Percentiles rank a stretch among this genome's conserved stretches.
Conservation (phyloP, 2,797 vertebrate species). For the Enteromius paludinosus region DNA sequence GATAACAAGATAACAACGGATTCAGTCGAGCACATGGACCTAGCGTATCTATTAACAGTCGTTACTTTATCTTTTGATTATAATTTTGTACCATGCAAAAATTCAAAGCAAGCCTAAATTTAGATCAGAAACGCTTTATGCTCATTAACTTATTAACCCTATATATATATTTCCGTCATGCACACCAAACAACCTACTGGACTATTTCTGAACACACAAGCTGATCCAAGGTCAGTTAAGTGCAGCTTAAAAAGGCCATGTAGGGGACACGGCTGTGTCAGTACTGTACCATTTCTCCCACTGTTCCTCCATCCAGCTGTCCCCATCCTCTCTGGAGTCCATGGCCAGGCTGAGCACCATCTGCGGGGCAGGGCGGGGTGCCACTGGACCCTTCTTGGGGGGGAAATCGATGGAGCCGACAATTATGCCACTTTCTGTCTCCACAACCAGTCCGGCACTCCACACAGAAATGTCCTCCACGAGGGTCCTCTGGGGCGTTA, state of each 20-base stretch:
- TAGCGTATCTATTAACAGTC: neutral
- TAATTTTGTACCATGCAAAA: neutral
- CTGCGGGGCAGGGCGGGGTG: slow-evolving; percentile 54
- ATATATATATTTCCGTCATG: neutral
- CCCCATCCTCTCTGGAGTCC: slow-evolving; percentile 64
- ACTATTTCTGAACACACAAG: neutral
- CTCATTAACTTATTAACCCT: neutral
- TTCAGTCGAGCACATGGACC: neutral
- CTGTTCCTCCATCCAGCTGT: slow-evolving; percentile 66
- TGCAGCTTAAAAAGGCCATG: neutral
- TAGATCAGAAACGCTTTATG: neutral
- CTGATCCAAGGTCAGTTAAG: slow-evolving; percentile 43
- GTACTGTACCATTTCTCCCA: slow-evolving; percentile 65
- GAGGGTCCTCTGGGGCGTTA: slow-evolving; percentile 43
- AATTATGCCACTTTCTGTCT: slow-evolving; percentile 40
- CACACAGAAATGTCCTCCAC: slow-evolving; percentile 12
- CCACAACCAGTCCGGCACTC: neutral
- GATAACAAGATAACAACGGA: neutral
- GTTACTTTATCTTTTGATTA: neutral
- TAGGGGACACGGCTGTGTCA: neutral
- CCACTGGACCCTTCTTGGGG: slow-evolving; percentile 41
- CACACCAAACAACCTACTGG: neutral
- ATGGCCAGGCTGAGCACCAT: slow-evolving; percentile 64
- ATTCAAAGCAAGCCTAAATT: neutral
- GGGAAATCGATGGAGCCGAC: slow-evolving; percentile 25